phyloP scores from a whole-genome alignment of 1,140 invertebrate genomes.

The Drosophila rufa region DNA sequence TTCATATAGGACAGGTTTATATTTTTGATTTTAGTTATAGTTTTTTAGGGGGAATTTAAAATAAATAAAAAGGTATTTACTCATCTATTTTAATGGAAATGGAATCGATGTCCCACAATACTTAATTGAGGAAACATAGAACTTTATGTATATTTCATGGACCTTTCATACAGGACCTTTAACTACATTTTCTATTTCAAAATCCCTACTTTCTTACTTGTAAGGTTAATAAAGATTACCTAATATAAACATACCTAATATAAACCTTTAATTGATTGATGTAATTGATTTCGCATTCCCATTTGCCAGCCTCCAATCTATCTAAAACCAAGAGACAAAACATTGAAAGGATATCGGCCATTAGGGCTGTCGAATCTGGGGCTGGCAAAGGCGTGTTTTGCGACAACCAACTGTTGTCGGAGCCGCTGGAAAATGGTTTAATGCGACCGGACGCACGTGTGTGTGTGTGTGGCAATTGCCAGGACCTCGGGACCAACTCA shows the following conservation, averaged over 20 bases:
- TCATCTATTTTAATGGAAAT: neutral
- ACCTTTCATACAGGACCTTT: neutral
- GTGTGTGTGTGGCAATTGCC: constrained; percentile 36
- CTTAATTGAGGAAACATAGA: neutral
- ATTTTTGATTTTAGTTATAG: neutral
- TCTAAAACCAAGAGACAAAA: constrained; percentile 1
- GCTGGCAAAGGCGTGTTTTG: constrained; percentile 24
- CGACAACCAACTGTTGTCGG: constrained; percentile 43
- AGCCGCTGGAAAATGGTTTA: constrained; percentile 27
- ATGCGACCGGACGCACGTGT: constrained; percentile 26
- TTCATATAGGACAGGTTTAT: neutral
- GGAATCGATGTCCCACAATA: too few relatives aligned
- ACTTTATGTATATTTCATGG: too few relatives aligned
- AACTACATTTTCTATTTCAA: too few relatives aligned
- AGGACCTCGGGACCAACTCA: constrained; percentile 47
- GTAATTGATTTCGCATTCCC: constrained; percentile 7
- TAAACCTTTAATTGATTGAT: too few relatives aligned
- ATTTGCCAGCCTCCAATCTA: constrained; percentile 3
- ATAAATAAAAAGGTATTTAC: neutral
- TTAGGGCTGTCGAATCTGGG: constrained; percentile 16
- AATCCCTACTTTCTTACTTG: too few relatives aligned
- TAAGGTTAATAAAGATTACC: too few relatives aligned
- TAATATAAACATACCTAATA: too few relatives aligned
- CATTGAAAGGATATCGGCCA: constrained; percentile 20
- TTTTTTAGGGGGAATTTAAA: neutral